Percentiles rank a stretch among this genome's conserved stretches.
Evolutionary conservation across 2,797 vertebrate species (phyloP).

Genomic region (Channa striata): DNA sequence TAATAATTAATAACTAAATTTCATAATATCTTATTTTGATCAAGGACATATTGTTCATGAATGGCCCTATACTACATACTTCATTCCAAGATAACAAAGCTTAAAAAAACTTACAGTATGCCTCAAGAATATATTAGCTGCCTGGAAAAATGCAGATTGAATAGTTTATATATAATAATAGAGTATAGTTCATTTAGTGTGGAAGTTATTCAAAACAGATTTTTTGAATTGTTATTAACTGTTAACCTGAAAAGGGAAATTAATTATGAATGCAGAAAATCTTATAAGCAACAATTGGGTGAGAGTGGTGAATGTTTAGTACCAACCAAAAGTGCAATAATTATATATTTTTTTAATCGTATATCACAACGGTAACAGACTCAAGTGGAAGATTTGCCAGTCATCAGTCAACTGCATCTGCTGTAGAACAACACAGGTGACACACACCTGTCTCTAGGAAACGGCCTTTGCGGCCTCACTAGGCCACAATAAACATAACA

Average conservation of each 20-base stretch:
- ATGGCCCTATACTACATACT: background rate
- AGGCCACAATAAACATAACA: slow-evolving; percentile 30
- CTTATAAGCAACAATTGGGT: too few species aligned
- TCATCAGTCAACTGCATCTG: too few species aligned
- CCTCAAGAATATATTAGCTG: slow-evolving; percentile 1
- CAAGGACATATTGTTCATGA: background rate
- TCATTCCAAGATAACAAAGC: slow-evolving; percentile 3
- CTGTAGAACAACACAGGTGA: slow-evolving; percentile 12
- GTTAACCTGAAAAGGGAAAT: background rate
- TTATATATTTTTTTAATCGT: too few species aligned
- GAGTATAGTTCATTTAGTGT: too few species aligned
- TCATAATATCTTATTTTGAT: background rate
- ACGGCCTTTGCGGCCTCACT: slow-evolving; percentile 17
- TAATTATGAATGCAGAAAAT: background rate
- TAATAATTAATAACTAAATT: background rate
- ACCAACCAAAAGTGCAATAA: too few species aligned
- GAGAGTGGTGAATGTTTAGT: too few species aligned
- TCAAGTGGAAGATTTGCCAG: background rate
- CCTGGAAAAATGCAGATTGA: background rate
- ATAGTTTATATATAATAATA: background rate
- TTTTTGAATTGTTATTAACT: background rate
- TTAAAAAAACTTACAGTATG: background rate
- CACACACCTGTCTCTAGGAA: slow-evolving; percentile 19
- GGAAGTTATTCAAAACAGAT: background rate
- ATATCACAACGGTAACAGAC: too few species aligned